Percentiles rank a stretch among this genome's conserved stretches.
phyloP scores from a whole-genome alignment of 2,113 vertebrate species.

The Labeo catla region DNA sequence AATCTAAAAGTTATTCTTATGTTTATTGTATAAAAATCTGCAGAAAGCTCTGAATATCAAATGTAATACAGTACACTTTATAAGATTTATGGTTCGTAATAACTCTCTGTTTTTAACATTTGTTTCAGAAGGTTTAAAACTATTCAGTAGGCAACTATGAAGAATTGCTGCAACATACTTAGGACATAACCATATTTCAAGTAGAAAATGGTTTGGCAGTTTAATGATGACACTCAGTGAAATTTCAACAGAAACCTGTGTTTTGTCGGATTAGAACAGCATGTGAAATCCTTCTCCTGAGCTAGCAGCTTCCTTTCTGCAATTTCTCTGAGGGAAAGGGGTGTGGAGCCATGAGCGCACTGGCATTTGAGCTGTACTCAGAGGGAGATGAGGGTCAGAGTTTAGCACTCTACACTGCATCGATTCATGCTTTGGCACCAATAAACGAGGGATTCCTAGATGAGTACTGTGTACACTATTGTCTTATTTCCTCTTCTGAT shows the following conservation, averaged over 20 bases:
- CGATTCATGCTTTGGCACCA: conserved; percentile 28
- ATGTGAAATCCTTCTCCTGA: background rate
- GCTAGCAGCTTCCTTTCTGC: background rate
- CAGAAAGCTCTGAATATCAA: background rate
- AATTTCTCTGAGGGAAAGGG: background rate
- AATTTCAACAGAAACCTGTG: conserved; percentile 1
- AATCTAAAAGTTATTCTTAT: no score
- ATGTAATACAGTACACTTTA: background rate
- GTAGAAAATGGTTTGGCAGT: background rate
- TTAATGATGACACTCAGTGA: background rate
- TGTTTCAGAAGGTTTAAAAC: background rate
- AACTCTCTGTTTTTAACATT: background rate
- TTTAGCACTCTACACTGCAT: background rate
- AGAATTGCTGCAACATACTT: background rate
- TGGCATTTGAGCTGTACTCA: background rate
- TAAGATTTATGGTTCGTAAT: background rate
- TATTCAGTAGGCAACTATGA: background rate
- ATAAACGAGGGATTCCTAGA: background rate
- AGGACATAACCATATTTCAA: background rate
- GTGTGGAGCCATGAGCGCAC: conserved; percentile 1
- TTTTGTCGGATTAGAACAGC: background rate
- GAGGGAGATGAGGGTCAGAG: background rate
- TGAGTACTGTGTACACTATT: background rate
- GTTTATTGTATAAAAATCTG: no score
- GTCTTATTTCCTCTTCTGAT: background rate